phyloP scores from a whole-genome alignment of 2,888 invertebrate species.

The Rhagonycha lutea region DNA sequence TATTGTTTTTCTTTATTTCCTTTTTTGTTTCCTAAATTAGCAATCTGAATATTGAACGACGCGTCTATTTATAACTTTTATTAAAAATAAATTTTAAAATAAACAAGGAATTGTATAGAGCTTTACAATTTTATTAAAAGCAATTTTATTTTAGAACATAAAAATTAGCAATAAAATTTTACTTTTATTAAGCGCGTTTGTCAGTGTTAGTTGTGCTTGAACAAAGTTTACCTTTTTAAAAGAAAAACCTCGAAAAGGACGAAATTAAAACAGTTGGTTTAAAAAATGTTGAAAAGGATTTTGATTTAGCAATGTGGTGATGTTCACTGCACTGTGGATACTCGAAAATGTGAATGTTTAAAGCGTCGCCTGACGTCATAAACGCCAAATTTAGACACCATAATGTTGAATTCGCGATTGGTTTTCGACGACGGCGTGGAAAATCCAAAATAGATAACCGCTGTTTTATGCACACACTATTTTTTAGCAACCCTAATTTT shows the following conservation, averaged over 20 bases:
- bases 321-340: conserved; percentile 38
- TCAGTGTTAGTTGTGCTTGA: not conserved
- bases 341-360: conserved; percentile 20
- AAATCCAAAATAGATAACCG: conserved; percentile 3
- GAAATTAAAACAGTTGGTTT: not conserved
- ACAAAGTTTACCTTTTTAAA: conserved; percentile 7
- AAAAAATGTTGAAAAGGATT: not conserved
- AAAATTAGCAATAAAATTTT: not conserved
- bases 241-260: conserved; percentile 16
- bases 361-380: conserved; percentile 34
- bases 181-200: conserved; percentile 5
- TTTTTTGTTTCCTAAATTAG: not conserved
- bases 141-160: not conserved
- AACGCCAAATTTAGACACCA: conserved; percentile 32
- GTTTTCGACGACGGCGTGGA: conserved; percentile 8
- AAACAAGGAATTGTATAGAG: not conserved
- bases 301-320: conserved; percentile 30
- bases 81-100: not conserved
- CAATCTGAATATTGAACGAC: not conserved
- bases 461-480: not conserved
- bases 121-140: not conserved
- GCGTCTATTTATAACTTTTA: not conserved
- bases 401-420: conserved; percentile 9
- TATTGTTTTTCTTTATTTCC: not conserved
- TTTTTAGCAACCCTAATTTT: not conserved